Evolutionary conservation across 1,140 invertebrate genomes (phyloP), one percentile per base, ranked within the genome.

Genomic region (Dryas iulia): DNA sequence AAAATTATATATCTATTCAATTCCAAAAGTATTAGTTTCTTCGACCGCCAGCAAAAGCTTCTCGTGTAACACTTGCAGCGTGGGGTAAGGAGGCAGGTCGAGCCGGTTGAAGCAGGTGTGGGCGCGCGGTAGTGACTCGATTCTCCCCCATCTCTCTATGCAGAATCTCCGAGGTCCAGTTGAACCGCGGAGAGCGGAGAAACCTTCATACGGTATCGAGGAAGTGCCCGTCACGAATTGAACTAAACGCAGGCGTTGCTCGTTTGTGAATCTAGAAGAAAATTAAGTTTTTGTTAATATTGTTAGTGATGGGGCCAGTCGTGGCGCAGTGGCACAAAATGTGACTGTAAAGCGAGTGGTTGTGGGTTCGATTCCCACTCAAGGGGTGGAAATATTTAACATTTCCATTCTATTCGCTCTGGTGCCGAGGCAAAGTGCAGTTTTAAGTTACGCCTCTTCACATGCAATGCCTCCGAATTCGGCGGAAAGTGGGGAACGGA

Each of bases 201-300:
- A 99, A 6, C 98, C 98, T 89, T 99, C 98, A 86, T 98, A 99
- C 0, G 98, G 98, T 76, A 99, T 98, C 77, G 97, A 98, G 0
- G 98, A 98, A 0, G 98, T 99, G 12, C 98, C 98, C 4, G 98
- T 99, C 23, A 99, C 98, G 92, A 99, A 99, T 90, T 99, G 98
- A 12, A 99, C 92, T 24, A 99, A 90, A 59, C 98, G 94, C 11
- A 99, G 92, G 21, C 98, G 94, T 79, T 98, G 97, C 85, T 99
- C 98, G 91, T 99, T 99, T 67, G 96, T 97, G 86, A 99, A 99
- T 78, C 95, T 11, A 72, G 71, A 18, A 66, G 59, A 14, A 63
- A 61, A 26, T 14, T 57, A 14, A 47, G 2, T 30, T 23, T 53
- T 61, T 18, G 14, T 21, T 6, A 21, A 47, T 47, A 47, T 6